A percentile compares a stretch with the other conserved stretches of the same genome.
Evolutionary conservation across 2,888 invertebrate genomes (phyloP).

Genomic region (Pterobdella sp.): DNA sequence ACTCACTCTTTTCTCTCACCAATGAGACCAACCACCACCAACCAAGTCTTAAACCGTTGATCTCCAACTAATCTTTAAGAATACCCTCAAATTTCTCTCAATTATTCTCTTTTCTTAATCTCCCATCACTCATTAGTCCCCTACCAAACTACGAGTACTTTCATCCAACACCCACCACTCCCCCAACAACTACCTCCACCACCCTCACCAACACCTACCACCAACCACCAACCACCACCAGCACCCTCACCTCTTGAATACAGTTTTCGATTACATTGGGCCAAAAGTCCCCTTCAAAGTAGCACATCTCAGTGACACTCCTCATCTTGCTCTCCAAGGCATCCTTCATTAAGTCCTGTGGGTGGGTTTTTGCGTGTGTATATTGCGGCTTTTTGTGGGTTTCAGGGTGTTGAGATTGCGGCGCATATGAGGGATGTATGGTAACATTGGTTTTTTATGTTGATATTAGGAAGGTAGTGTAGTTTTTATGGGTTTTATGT

Average conservation of each 20-base stretch:
- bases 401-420: neutral
- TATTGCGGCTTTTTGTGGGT: neutral
- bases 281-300: constrained; percentile 81
- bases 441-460: neutral
- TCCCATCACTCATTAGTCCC: no score
- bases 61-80: no score
- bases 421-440: neutral
- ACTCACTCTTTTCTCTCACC: no score
- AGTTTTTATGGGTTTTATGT: neutral
- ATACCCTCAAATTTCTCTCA: no score
- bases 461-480: neutral
- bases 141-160: no score
- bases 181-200: neutral
- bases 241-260: constrained; percentile 77
- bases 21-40: no score
- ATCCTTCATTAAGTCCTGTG: constrained; percentile 68
- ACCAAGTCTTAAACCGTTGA: no score
- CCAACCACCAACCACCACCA: neutral
- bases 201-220: neutral
- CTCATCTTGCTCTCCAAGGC: constrained; percentile 93
- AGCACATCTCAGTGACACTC: constrained; percentile 50
- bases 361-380: neutral
- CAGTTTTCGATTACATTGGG: constrained; percentile 98
- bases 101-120: no score
- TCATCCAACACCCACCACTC: neutral